phyloP scores from a whole-genome alignment of 2,888 invertebrate genomes.

The Leucophenga montana region DNA sequence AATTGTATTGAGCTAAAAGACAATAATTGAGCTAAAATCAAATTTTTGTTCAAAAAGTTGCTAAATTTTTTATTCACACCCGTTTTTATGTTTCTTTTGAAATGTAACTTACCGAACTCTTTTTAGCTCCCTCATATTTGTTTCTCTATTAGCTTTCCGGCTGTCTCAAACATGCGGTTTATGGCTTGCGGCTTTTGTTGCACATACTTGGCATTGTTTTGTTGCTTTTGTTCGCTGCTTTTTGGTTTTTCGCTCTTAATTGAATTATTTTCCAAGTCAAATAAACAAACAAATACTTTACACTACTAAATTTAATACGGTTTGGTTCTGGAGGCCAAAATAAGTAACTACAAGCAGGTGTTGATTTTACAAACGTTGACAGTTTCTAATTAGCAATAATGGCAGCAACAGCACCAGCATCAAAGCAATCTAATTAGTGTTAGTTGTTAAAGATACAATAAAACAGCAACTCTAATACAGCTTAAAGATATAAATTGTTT shows the following conservation, averaged over 20 bases:
- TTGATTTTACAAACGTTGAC: slow-evolving; percentile 46
- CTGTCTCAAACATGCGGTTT: slow-evolving; percentile 1
- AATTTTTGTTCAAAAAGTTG: too few relatives aligned
- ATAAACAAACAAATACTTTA: neutral
- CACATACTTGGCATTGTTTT: slow-evolving; percentile 23
- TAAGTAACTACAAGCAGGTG: neutral
- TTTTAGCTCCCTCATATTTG: neutral
- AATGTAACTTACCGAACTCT: too few relatives aligned
- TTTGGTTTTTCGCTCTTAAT: slow-evolving; percentile 50
- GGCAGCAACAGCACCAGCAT: slow-evolving; percentile 30
- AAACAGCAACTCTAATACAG: slow-evolving; percentile 50
- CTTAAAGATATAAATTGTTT: slow-evolving; percentile 38
- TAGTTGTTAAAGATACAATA: slow-evolving; percentile 48
- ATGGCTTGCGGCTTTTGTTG: slow-evolving; percentile 43
- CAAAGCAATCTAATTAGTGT: slow-evolving; percentile 58
- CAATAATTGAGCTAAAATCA: too few relatives aligned
- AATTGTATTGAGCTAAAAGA: too few relatives aligned
- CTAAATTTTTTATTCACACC: too few relatives aligned
- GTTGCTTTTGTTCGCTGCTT: slow-evolving; percentile 42
- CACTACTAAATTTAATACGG: neutral
- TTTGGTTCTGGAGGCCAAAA: neutral
- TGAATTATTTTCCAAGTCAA: slow-evolving; percentile 54
- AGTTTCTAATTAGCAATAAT: slow-evolving; percentile 53
- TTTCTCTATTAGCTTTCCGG: neutral
- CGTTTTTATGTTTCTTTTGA: too few relatives aligned